Percentiles rank a stretch among this genome's conserved stretches.
These are phyloP conservation scores for Hydroisotoma schaefferi DNA, from an alignment of 2,888 invertebrate genomes.

Conservation along the genomic window DNA sequence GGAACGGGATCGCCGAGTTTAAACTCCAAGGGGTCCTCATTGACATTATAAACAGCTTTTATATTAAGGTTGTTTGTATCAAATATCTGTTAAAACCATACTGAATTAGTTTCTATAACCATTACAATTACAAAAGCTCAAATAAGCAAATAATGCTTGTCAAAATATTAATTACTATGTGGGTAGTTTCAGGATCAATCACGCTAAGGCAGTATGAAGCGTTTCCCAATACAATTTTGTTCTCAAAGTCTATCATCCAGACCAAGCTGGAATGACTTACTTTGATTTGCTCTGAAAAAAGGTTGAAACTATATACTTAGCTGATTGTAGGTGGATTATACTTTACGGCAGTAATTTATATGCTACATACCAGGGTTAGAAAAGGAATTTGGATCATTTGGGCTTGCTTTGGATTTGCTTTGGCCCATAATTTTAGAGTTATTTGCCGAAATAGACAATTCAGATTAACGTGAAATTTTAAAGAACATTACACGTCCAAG, in stretches of 20 bases:
- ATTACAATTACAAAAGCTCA: slow-evolving; percentile 17
- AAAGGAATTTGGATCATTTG: slow-evolving; percentile 76
- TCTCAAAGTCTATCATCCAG: slow-evolving; percentile 67
- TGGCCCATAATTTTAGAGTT: too few species aligned
- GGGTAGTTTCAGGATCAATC: slow-evolving; percentile 56
- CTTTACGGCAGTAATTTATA: too few species aligned
- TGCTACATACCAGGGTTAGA: slow-evolving; percentile 78
- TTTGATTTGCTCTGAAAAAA: slow-evolving; percentile 61
- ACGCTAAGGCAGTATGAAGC: slow-evolving; percentile 62
- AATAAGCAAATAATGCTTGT: background rate
- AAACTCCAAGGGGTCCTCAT: slow-evolving; percentile 60
- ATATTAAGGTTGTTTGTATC: slow-evolving; percentile 71
- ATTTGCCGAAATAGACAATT: too few species aligned
- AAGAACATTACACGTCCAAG: too few species aligned
- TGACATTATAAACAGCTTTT: slow-evolving; percentile 58
- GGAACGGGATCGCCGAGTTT: slow-evolving; percentile 61
- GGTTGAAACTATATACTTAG: background rate
- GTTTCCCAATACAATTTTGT: slow-evolving; percentile 64
- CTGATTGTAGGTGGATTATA: too few species aligned
- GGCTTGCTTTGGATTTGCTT: too few species aligned
- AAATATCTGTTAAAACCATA: slow-evolving; percentile 60
- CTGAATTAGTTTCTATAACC: slow-evolving; percentile 5
- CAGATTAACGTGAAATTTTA: too few species aligned
- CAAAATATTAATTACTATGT: slow-evolving; percentile 59
- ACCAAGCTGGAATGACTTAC: slow-evolving; percentile 64